Percentiles rank a stretch among this genome's conserved stretches.
Conservation (phyloP, 2,888 invertebrate species). For the Oscheius onirici region DNA sequence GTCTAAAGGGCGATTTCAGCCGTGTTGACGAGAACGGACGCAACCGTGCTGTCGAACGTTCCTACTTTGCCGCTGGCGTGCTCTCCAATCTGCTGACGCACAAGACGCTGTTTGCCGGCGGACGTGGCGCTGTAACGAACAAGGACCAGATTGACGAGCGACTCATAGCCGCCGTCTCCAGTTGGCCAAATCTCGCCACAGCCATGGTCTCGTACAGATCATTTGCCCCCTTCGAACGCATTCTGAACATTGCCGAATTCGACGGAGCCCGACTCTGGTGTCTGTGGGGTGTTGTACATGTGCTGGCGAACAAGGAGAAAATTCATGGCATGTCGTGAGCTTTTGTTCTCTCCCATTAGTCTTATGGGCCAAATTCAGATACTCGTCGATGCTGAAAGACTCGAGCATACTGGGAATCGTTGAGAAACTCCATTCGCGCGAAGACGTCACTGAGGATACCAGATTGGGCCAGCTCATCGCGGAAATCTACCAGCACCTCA, state of each 20-base stretch:
- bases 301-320: conserved; percentile 76
- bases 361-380: background rate
- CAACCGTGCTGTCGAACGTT: conserved; percentile 78
- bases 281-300: conserved; percentile 83
- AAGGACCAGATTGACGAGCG: conserved; percentile 37
- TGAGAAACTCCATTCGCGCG: too few relatives aligned
- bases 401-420: too few relatives aligned
- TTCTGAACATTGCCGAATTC: conserved; percentile 77
- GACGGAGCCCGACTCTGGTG: conserved; percentile 82
- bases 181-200: conserved; percentile 80
- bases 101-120: background rate
- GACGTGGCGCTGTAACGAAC: background rate
- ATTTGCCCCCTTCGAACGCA: conserved; percentile 80
- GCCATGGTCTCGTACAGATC: conserved; percentile 82
- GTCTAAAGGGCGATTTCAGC: conserved; percentile 45
- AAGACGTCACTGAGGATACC: too few relatives aligned
- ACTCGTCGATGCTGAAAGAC: background rate
- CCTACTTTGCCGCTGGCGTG: conserved; percentile 78
- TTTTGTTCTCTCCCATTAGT: background rate
- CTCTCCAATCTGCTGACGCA: conserved; percentile 46
- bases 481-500: too few relatives aligned
- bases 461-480: too few relatives aligned
- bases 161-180: conserved; percentile 69
- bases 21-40: conserved; percentile 41
- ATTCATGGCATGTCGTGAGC: background rate